A percentile compares a stretch with the other conserved stretches of the same genome.
Evolutionary conservation across 2,888 invertebrate species (phyloP).

Genomic region (Mesodorylaimus sp.): DNA sequence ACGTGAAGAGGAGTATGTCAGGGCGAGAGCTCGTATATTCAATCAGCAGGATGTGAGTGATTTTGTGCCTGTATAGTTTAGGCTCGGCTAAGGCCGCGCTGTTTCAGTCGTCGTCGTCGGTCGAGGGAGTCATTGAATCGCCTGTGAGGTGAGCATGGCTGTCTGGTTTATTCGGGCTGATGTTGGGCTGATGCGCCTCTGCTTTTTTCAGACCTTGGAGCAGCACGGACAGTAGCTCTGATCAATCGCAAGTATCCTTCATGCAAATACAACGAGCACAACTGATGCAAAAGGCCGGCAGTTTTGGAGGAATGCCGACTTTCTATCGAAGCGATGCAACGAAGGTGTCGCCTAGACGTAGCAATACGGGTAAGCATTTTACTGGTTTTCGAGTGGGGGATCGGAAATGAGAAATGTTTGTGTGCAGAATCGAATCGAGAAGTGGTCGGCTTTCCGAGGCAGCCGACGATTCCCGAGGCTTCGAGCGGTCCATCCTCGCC

Average conservation of each 20-base stretch:
- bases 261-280: neutral
- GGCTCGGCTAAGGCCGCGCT: too few species aligned
- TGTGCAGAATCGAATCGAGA: neutral
- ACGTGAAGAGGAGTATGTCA: slow-evolving; percentile 69
- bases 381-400: neutral
- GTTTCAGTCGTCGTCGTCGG: slow-evolving; percentile 9
- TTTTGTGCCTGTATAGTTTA: too few species aligned
- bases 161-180: neutral
- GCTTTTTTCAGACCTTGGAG: neutral
- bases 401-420: neutral
- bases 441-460: too few species aligned
- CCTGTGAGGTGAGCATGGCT: slow-evolving; percentile 6
- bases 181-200: neutral
- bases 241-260: neutral
- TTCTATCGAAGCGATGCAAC: slow-evolving; percentile 4
- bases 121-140: slow-evolving; percentile 9
- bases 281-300: slow-evolving; percentile 10
- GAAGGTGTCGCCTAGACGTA: neutral
- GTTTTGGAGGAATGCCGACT: slow-evolving; percentile 10
- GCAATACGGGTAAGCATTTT: slow-evolving; percentile 3
- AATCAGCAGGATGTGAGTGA: slow-evolving; percentile 31
- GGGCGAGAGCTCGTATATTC: slow-evolving; percentile 66
- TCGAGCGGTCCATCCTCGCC: neutral
- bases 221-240: neutral
- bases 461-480: slow-evolving; percentile 10